phyloP scores from a whole-genome alignment of 2,113 vertebrate species.

The Pedionomus torquatus region DNA sequence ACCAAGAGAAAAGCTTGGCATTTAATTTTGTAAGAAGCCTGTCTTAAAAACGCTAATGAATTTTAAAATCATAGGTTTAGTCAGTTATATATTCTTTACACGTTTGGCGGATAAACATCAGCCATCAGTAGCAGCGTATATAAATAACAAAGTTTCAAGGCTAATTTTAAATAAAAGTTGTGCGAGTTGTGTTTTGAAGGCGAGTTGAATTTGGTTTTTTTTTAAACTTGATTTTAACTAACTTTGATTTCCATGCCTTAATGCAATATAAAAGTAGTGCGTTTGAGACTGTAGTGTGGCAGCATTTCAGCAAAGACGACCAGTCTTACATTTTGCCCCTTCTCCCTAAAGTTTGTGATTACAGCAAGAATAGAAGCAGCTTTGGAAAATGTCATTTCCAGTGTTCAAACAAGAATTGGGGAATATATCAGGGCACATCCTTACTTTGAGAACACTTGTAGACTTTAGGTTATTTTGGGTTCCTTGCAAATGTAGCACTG shows the following conservation, averaged over 20 bases:
- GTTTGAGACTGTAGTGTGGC: neutral
- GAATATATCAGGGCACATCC: neutral
- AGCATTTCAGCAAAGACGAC: neutral
- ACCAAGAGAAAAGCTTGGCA: neutral
- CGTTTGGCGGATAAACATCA: neutral
- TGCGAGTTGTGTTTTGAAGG: neutral
- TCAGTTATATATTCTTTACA: neutral
- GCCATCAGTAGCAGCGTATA: neutral
- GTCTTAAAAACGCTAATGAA: neutral
- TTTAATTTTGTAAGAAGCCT: conserved; percentile 1
- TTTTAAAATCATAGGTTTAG: neutral
- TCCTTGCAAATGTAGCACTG: neutral
- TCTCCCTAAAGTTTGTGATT: neutral
- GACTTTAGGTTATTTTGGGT: neutral
- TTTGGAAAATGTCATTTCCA: neutral
- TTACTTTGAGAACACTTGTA: neutral
- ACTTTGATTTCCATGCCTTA: neutral
- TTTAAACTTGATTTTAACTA: neutral
- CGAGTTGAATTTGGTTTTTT: neutral
- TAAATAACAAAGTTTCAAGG: neutral
- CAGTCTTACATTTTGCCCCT: neutral
- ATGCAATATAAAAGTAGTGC: neutral
- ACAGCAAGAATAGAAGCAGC: neutral
- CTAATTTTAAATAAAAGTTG: neutral
- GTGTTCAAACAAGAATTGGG: neutral